Evolutionary conservation across 2,113 vertebrate species (phyloP).

Genomic region (Xiphophorus maculatus): DNA sequence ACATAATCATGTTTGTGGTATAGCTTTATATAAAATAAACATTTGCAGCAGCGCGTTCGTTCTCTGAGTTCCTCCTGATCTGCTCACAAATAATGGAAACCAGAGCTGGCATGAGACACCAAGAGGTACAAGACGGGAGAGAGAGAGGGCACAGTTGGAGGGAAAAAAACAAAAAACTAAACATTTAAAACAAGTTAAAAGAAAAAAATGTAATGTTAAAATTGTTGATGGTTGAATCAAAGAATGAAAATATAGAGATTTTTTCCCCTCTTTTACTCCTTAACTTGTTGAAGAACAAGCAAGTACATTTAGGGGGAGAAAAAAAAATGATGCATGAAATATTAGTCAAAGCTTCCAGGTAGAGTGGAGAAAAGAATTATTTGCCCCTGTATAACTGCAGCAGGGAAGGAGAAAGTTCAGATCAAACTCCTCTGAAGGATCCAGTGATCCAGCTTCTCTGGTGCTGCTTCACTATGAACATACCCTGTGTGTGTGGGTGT

Average conservation of each 20-base stretch:
- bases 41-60: slow-evolving; percentile 68
- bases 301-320: neutral
- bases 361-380: slow-evolving; percentile 27
- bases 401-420: neutral
- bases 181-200: neutral
- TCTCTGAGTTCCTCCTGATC: slow-evolving; percentile 26
- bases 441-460: too few species aligned
- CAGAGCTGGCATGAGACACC: slow-evolving; percentile 34
- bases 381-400: slow-evolving; percentile 18
- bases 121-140: neutral
- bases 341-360: slow-evolving; percentile 53
- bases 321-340: slow-evolving; percentile 42
- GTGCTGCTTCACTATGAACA: too few species aligned
- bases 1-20: slow-evolving; percentile 53
- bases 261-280: slow-evolving; percentile 10
- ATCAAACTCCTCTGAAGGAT: too few species aligned
- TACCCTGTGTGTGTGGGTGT: too few species aligned
- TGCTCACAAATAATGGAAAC: slow-evolving; percentile 35
- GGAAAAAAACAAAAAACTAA: neutral
- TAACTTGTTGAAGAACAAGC: slow-evolving; percentile 12
- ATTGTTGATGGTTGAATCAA: neutral
- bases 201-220: neutral
- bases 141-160: slow-evolving; percentile 8
- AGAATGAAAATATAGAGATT: neutral
- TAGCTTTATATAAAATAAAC: slow-evolving; percentile 65